Base-by-base conservation (phyloP, 2,888 invertebrate species). In the Nasonia oneida region DNA sequence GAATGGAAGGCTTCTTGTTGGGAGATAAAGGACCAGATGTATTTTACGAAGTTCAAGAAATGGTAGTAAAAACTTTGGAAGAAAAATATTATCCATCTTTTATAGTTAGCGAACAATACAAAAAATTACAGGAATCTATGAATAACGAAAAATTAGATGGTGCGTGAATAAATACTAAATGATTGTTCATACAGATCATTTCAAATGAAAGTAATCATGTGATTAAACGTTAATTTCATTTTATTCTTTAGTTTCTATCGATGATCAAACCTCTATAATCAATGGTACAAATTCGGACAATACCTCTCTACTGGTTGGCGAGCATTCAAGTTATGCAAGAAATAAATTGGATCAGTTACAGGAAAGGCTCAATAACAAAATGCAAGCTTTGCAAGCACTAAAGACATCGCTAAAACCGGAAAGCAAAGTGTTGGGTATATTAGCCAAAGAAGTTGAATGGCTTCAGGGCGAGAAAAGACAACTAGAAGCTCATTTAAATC, bases 31-130 rank as follows among this genome's bases (percentile, higher is more conserved):
- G 97, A 0, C 97, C 97, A 33, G 97, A 97, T 93, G 97, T 97
- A 47, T 98, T 98, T 93, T 97, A 97, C 91, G 97, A 97, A 92
- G 97, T 98, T 33, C 98, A 98, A 93, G 96, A 96, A 33, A 95
- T 96, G 87, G 97, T 98, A 12, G 95, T 97, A 15, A 96, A 96
- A 90, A 96, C 96, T 0, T 94, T 98, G 86, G 97, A 98, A 92
- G 97, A 97, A 88, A 97, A 98, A 93, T 97, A 98, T 93, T 98
- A 98, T 93, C 96, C 97, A 81, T 96, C 98, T 2, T 98, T 98
- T 93, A 94, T 98, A 82, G 95, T 98, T 85, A 98, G 98, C 91
- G 97, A 97, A 88, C 96, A 97, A 90, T 98, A 98, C 92, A 96
- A 96, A 88, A 96, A 96, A 85, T 95, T 97, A 94, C 93, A 96